Evolutionary conservation across 2,113 vertebrate genomes (phyloP).

Genomic region (Helogale parvula): DNA sequence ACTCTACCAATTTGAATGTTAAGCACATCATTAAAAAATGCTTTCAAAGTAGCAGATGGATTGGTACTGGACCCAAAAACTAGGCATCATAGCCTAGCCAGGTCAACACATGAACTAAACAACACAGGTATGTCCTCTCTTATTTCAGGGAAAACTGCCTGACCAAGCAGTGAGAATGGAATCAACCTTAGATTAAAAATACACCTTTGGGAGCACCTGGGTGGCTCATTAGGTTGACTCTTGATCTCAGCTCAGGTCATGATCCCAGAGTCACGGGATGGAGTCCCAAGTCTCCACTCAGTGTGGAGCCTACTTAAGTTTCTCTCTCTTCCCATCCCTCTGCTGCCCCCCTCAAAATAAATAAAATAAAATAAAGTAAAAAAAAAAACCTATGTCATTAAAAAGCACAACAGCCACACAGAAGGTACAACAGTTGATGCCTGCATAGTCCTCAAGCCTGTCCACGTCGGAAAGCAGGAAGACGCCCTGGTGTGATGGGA

Average conservation of each 20-base stretch:
- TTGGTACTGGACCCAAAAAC: background rate
- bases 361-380: too few relatives aligned
- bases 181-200: background rate
- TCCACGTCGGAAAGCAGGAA: background rate
- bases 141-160: background rate
- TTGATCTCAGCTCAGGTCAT: too few relatives aligned
- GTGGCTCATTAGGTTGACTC: too few relatives aligned
- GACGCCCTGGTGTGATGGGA: fast-evolving
- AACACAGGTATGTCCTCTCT: background rate
- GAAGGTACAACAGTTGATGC: too few relatives aligned
- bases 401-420: background rate
- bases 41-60: background rate
- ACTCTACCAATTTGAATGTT: background rate
- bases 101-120: background rate
- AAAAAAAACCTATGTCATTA: background rate
- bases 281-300: too few relatives aligned
- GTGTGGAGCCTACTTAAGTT: too few relatives aligned
- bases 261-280: too few relatives aligned
- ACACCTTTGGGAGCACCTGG: background rate
- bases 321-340: too few relatives aligned
- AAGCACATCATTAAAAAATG: background rate
- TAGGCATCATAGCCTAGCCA: background rate
- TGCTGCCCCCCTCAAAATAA: too few relatives aligned
- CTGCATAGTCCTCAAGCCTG: background rate
- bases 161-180: background rate